Conservation (phyloP, 2,113 vertebrate species). For the Dermatemys mawii region DNA sequence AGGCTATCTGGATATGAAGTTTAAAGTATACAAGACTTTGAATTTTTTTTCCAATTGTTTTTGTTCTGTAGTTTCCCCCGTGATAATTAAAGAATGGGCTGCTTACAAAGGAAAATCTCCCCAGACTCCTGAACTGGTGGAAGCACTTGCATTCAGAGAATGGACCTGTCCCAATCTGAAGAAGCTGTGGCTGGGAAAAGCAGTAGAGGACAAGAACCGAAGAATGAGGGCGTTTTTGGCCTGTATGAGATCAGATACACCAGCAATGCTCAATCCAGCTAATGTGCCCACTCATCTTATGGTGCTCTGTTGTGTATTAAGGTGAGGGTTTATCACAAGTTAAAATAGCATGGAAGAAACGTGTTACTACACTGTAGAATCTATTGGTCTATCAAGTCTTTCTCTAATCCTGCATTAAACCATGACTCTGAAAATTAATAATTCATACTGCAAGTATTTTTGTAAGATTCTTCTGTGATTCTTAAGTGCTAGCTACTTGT, state of each 20-base stretch:
- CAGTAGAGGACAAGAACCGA: constrained; percentile 95
- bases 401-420: not conserved
- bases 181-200: constrained; percentile 95
- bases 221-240: constrained; percentile 95
- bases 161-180: constrained; percentile 97
- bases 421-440: not conserved
- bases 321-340: constrained; percentile 82
- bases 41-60: constrained; percentile 17
- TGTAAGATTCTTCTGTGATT: not conserved
- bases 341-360: fast-evolving
- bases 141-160: constrained; percentile 94
- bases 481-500: not conserved
- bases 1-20: not conserved
- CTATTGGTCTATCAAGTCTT: not conserved
- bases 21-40: not conserved
- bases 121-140: constrained; percentile 94
- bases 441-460: fast-evolving
- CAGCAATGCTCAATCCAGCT: constrained; percentile 94
- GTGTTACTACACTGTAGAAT: not conserved
- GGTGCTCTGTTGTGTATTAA: constrained; percentile 96
- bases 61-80: constrained; percentile 82
- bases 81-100: constrained; percentile 96
- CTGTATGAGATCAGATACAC: constrained; percentile 96
- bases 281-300: constrained; percentile 92
- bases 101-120: constrained; percentile 97